Base-by-base conservation (phyloP, 2,113 vertebrate genomes). In the Saguinus imperator region DNA sequence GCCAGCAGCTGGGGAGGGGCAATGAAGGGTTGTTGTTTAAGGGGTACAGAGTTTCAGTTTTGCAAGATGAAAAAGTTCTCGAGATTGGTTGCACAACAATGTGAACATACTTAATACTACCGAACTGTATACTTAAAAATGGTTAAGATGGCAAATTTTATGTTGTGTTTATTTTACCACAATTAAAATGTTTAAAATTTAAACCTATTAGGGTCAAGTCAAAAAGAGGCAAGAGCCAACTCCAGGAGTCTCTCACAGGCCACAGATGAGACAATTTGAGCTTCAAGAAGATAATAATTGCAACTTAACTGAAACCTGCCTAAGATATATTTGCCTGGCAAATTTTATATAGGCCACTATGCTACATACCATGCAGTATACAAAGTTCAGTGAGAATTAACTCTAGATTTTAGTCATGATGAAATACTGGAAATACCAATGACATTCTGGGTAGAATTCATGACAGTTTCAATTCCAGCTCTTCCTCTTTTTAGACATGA, bases 361-460 rank as follows among this genome's bases (percentile, higher is more conserved):
- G 29, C 61, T 81, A 85, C 50, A 70, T 66, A 64, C 20, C 75
- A 66, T 66, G 79, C n/a, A 64, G 18, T 68, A 82, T 66, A 76
- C 25, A 64, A 88, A 89, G 13, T 57, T 57, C 68, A 96, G 66
- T 86, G 17, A 91, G 66, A 72, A 48, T 64, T 1, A 8, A 82
- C 27, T 87, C 75, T 76, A 72, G 68, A 86, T 82, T 93, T 96
- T 77, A 76, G 32, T 93, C 89, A 93, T 27, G 21, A 57, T 32
- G 76, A 83, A 96, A 79, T 93, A 68, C 76, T 94, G 92, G 87
- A 97, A 96, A 93, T 93, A 58, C 61, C 70, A 35, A 21, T 48
- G 29, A 84, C 88, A 72, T 80, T 96, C 45, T 94, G 92, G 72
- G 58, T 85, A 81, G 93, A 94, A 68, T 37, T n/a, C 48, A 61